Conservation (phyloP, 2,888 invertebrate genomes). For the Helicoverpa assulta region DNA sequence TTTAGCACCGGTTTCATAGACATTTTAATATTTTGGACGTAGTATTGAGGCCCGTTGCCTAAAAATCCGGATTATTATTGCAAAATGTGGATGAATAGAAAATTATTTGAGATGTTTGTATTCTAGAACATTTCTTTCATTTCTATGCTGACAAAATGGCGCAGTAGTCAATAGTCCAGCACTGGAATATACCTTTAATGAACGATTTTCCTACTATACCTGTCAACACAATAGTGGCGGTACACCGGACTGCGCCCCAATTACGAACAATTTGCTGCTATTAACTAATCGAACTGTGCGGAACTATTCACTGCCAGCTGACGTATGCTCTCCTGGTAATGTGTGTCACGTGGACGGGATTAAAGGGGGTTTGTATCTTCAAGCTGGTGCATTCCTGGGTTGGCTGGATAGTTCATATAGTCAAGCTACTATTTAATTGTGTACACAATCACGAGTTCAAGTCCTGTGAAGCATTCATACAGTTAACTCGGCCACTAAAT, state of each 20-base stretch:
- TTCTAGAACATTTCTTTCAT: background rate
- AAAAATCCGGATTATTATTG: background rate
- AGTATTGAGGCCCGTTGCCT: background rate
- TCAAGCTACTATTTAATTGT: background rate
- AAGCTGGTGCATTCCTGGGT: constrained; percentile 1
- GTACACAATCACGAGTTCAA: no score
- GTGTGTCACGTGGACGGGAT: constrained; percentile 48
- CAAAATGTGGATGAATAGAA: background rate
- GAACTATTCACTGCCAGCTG: constrained; percentile 66
- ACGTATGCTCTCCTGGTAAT: constrained; percentile 56
- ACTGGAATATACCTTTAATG: constrained; percentile 5
- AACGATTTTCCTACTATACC: constrained; percentile 31
- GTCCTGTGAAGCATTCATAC: no score
- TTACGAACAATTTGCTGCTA: constrained; percentile 65
- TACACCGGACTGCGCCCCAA: constrained; percentile 62
- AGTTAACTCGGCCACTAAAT: no score
- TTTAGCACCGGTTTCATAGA: constrained; percentile 1
- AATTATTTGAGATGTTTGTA: background rate
- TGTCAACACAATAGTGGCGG: constrained; percentile 29
- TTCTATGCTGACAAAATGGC: background rate
- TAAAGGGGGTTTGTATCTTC: constrained; percentile 26
- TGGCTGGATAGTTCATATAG: background rate
- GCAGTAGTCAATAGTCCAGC: background rate
- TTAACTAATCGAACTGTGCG: constrained; percentile 71
- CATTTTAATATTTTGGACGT: background rate